A percentile compares a stretch with the other conserved stretches of the same genome.
These are phyloP conservation scores for Phthorimaea operculella DNA, from an alignment of 1,140 invertebrate genomes.

Conservation along the genomic window DNA sequence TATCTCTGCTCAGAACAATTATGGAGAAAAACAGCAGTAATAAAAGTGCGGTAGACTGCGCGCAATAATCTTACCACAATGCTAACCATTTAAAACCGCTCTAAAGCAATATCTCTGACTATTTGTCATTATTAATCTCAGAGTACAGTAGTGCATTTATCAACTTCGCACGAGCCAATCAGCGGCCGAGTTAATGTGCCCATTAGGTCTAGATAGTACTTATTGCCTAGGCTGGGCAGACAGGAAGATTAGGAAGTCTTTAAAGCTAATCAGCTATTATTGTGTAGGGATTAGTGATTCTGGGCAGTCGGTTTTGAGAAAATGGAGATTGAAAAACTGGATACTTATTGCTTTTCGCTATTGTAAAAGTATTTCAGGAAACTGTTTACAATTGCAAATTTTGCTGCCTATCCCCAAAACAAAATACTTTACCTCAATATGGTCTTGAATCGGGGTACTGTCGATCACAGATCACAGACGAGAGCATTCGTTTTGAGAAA, in stretches of 20 bases:
- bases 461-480: too few relatives aligned
- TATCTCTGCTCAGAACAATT: too few relatives aligned
- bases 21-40: too few relatives aligned
- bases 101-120: conserved; percentile 6
- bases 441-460: too few relatives aligned
- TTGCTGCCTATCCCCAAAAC: too few relatives aligned
- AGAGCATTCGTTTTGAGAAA: background rate
- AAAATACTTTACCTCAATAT: too few relatives aligned
- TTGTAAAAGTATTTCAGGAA: too few relatives aligned
- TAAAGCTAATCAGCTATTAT: background rate
- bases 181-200: background rate
- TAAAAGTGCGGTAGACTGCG: too few relatives aligned
- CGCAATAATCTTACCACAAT: background rate
- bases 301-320: background rate
- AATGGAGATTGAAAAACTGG: background rate
- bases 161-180: background rate
- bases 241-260: background rate
- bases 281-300: background rate
- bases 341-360: too few relatives aligned
- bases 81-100: background rate
- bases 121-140: conserved; percentile 15
- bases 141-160: conserved; percentile 6
- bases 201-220: conserved; percentile 1
- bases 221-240: background rate
- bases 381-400: too few relatives aligned